A percentile compares a stretch with the other conserved stretches of the same genome.
Conservation (phyloP, 2,888 invertebrate genomes). For the Lacanobia oleracea region DNA sequence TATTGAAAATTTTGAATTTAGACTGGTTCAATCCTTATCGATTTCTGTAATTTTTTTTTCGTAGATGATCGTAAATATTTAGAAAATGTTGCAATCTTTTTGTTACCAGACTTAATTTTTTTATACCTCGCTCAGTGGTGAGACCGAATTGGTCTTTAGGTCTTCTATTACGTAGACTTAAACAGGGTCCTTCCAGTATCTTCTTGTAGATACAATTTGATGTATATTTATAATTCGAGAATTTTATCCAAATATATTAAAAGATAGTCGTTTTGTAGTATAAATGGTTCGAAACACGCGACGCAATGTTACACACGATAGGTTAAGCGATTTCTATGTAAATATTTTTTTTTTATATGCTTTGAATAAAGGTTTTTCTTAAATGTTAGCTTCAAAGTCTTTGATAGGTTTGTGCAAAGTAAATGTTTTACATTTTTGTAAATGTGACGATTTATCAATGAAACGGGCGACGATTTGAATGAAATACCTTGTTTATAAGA, state of each 20-base stretch:
- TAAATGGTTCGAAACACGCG: constrained; percentile 72
- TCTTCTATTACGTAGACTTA: constrained; percentile 74
- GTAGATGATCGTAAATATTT: constrained; percentile 36
- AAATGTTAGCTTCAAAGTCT: constrained; percentile 49
- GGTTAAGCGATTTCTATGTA: constrained; percentile 69
- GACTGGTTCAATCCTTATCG: background rate
- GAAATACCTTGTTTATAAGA: constrained; percentile 56
- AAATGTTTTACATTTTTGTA: constrained; percentile 26
- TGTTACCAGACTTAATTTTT: constrained; percentile 78
- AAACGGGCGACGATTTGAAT: constrained; percentile 1
- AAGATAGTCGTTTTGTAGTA: constrained; percentile 78
- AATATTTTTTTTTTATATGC: constrained; percentile 70
- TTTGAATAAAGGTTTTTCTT: constrained; percentile 59
- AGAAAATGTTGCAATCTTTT: constrained; percentile 69
- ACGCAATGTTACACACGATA: constrained; percentile 70
- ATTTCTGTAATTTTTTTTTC: constrained; percentile 28
- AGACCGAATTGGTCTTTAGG: constrained; percentile 72
- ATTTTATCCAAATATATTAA: constrained; percentile 86
- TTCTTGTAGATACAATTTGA: constrained; percentile 67
- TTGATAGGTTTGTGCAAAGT: constrained; percentile 35
- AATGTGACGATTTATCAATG: constrained; percentile 5
- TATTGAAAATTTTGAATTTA: constrained; percentile 18
- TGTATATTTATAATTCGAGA: constrained; percentile 74
- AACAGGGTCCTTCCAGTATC: constrained; percentile 87
- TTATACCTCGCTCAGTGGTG: constrained; percentile 83